A percentile compares a stretch with the other conserved stretches of the same genome.
Evolutionary conservation across 2,888 invertebrate species (phyloP).

Genomic region (Drosophila recens): DNA sequence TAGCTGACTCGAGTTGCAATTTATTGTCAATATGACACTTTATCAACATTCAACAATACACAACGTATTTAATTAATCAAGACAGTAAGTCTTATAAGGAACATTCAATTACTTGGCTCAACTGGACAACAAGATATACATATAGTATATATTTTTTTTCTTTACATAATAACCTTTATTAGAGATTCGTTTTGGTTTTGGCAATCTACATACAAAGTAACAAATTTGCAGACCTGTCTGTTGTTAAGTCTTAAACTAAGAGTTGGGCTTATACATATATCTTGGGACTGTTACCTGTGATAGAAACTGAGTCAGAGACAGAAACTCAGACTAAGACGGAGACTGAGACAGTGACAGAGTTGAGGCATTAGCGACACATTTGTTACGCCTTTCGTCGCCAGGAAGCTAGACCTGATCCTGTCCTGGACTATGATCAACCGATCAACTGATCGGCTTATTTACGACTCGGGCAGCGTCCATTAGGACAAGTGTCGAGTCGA

Average conservation of each 20-base stretch:
- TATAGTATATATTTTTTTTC: neutral
- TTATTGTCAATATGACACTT: no score
- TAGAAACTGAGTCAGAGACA: neutral
- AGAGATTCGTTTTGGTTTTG: slow-evolving; percentile 39
- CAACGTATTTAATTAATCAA: no score
- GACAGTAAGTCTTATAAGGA: no score
- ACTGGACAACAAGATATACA: no score
- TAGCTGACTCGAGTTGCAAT: no score
- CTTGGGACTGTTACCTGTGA: slow-evolving; percentile 17
- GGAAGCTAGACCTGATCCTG: neutral
- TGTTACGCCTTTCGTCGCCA: slow-evolving; percentile 45
- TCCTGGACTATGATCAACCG: neutral
- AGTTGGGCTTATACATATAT: neutral
- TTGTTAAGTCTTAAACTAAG: slow-evolving; percentile 3
- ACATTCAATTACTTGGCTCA: no score
- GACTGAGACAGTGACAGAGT: slow-evolving; percentile 15
- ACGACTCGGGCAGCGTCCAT: slow-evolving; percentile 23
- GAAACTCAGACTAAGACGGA: neutral
- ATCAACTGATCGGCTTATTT: slow-evolving; percentile 22
- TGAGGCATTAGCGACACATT: slow-evolving; percentile 41
- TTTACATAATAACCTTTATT: slow-evolving; percentile 39
- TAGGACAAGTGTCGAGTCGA: slow-evolving; percentile 8
- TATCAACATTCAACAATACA: no score
- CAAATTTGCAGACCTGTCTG: slow-evolving; percentile 6
- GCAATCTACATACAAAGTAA: neutral